These are phyloP conservation scores for Sebastes schlegelii DNA, from an alignment of 2,113 vertebrate species.

Conservation along the genomic window DNA sequence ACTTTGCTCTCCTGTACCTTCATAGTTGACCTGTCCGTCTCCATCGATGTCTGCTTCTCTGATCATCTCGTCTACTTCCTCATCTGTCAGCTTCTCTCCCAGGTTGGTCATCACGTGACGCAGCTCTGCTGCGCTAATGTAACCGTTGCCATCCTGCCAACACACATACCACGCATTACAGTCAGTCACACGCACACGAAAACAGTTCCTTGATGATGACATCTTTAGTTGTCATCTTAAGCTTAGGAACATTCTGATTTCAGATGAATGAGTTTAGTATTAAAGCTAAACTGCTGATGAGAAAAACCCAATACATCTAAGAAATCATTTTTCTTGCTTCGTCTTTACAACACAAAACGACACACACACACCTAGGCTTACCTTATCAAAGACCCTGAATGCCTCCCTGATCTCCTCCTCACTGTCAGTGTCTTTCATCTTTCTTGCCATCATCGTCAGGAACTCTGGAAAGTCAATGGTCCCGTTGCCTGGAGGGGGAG, in stretches of 20 bases:
- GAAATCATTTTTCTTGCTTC: neutral
- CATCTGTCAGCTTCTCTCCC: conserved; percentile 97
- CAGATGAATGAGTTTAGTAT: neutral
- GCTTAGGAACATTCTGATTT: neutral
- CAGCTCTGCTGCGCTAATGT: conserved; percentile 96
- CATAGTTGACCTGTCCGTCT: conserved; percentile 98
- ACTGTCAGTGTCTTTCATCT: conserved; percentile 99
- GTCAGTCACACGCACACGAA: neutral
- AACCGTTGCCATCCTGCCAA: conserved; percentile 95
- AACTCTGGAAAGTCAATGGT: conserved; percentile 99
- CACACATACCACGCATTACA: neutral
- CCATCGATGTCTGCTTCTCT: conserved; percentile 98
- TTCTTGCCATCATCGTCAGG: conserved; percentile 99
- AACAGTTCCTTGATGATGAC: too few species aligned
- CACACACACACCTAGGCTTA: conserved; percentile 44
- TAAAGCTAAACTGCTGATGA: neutral
- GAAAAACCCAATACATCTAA: neutral
- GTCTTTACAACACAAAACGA: neutral
- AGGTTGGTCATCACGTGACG: conserved; percentile 99
- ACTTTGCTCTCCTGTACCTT: conserved; percentile 83
- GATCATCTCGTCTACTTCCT: conserved; percentile 99
- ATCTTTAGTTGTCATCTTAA: neutral
- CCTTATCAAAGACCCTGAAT: conserved; percentile 99
- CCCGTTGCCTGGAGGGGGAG: conserved; percentile 89
- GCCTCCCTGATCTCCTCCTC: conserved; percentile 99